phyloP scores from a whole-genome alignment of 2,888 invertebrate species.

The Lithodes maja region DNA sequence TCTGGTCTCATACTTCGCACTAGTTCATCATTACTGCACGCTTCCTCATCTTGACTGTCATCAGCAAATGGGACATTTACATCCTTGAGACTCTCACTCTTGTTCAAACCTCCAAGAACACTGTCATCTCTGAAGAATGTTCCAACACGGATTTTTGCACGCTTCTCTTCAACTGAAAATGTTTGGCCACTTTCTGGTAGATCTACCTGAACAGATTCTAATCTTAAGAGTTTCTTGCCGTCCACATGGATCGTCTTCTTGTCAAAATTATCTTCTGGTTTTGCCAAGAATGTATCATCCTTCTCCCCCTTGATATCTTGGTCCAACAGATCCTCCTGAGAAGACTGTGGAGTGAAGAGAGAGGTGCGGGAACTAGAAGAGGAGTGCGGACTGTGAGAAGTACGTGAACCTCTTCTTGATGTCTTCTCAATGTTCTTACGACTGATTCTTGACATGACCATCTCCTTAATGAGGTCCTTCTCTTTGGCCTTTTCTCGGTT shows the following conservation, averaged over 20 bases:
- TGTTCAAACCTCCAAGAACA: constrained; percentile 27
- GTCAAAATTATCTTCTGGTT: not conserved
- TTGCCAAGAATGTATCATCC: not conserved
- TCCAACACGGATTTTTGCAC: constrained; percentile 47
- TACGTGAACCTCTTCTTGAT: constrained; percentile 57
- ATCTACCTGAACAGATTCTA: constrained; percentile 33
- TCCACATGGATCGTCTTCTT: constrained; percentile 37
- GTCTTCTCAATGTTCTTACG: constrained; percentile 62
- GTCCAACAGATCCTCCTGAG: constrained; percentile 56
- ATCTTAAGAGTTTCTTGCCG: constrained; percentile 23
- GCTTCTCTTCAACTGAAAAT: constrained; percentile 46
- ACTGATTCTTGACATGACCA: constrained; percentile 65
- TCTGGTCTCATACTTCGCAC: not conserved
- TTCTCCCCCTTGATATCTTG: not conserved
- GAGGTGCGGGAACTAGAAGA: constrained; percentile 56
- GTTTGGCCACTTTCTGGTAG: constrained; percentile 62
- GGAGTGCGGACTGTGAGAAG: constrained; percentile 50
- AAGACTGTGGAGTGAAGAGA: constrained; percentile 58
- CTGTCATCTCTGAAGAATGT: constrained; percentile 54
- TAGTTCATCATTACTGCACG: constrained; percentile 16
- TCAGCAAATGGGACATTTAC: constrained; percentile 52
- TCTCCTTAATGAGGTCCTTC: constrained; percentile 65
- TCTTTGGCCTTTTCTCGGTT: constrained; percentile 56
- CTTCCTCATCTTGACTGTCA: constrained; percentile 53
- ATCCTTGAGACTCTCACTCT: constrained; percentile 40